Evolutionary conservation across 2,888 invertebrate genomes (phyloP).

Genomic region (Prenolepis imparis): DNA sequence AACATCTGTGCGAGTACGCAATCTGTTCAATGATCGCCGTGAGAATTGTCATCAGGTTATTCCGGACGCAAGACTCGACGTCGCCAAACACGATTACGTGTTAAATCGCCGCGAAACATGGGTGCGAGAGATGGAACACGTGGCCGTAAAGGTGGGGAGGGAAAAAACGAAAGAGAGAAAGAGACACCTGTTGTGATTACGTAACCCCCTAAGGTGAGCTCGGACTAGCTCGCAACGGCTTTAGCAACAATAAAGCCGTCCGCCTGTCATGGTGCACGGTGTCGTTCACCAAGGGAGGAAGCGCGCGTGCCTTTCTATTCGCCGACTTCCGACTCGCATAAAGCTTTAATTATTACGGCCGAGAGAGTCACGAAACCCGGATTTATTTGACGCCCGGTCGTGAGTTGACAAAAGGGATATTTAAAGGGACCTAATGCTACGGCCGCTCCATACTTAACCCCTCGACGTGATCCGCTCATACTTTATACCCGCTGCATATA

Average conservation of each 20-base stretch:
- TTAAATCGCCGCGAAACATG: conserved; percentile 39
- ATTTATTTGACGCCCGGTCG: conserved; percentile 62
- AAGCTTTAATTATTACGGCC: conserved; percentile 31
- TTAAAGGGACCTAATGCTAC: conserved; percentile 43
- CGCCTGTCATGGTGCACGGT: conserved; percentile 65
- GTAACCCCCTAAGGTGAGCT: conserved; percentile 70
- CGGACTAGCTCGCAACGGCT: conserved; percentile 59
- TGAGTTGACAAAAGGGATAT: conserved; percentile 28
- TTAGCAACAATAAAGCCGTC: conserved; percentile 72
- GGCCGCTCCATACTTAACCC: conserved; percentile 12
- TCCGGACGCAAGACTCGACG: background rate
- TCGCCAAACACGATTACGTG: background rate
- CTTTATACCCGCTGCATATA: conserved; percentile 16
- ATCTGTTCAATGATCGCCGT: background rate
- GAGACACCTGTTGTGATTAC: conserved; percentile 77
- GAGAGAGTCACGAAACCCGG: conserved; percentile 33
- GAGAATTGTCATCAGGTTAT: background rate
- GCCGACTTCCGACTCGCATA: conserved; percentile 32
- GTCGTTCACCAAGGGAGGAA: conserved; percentile 65
- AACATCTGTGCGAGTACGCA: conserved; percentile 21
- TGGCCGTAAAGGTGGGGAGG: conserved; percentile 38
- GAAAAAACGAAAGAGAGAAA: conserved; percentile 21
- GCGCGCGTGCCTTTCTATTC: conserved; percentile 59
- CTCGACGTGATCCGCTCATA: conserved; percentile 41
- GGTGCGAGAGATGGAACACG: conserved; percentile 58